These are phyloP conservation scores for Tyto alba DNA, from an alignment of 2,113 vertebrate species.

Conservation along the genomic window DNA sequence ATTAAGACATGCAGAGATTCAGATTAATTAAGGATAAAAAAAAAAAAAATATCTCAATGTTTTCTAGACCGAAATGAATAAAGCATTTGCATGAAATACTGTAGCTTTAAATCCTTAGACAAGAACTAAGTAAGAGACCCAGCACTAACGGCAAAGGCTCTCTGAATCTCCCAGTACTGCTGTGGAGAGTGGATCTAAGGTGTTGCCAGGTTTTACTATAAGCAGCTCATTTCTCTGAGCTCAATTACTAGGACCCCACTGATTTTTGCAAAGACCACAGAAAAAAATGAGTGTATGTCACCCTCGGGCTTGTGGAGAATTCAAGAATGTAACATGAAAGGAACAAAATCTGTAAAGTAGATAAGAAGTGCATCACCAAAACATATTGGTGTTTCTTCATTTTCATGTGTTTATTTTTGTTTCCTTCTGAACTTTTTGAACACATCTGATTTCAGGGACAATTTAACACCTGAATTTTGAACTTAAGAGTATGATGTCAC, in stretches of 20 bases:
- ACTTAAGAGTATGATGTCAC: background rate
- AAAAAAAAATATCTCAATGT: background rate
- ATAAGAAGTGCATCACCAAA: background rate
- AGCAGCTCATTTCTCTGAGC: background rate
- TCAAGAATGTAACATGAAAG: background rate
- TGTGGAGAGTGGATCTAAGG: background rate
- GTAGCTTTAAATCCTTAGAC: background rate
- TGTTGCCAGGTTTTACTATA: background rate
- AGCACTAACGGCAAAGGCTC: background rate
- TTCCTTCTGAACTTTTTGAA: background rate
- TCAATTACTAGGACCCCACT: background rate
- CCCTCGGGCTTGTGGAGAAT: background rate
- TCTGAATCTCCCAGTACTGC: background rate
- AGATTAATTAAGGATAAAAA: slow-evolving; percentile 8
- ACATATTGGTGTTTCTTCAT: background rate
- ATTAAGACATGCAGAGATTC: slow-evolving; percentile 15
- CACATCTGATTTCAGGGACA: background rate
- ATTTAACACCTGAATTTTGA: background rate
- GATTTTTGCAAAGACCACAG: background rate
- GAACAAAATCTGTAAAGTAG: background rate
- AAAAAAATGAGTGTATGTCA: background rate
- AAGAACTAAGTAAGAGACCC: background rate
- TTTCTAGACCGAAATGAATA: slow-evolving; percentile 2
- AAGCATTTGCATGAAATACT: background rate
- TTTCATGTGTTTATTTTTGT: background rate